phyloP scores from a whole-genome alignment of 2,113 vertebrate genomes.

The Mandrillus leucophaeus region DNA sequence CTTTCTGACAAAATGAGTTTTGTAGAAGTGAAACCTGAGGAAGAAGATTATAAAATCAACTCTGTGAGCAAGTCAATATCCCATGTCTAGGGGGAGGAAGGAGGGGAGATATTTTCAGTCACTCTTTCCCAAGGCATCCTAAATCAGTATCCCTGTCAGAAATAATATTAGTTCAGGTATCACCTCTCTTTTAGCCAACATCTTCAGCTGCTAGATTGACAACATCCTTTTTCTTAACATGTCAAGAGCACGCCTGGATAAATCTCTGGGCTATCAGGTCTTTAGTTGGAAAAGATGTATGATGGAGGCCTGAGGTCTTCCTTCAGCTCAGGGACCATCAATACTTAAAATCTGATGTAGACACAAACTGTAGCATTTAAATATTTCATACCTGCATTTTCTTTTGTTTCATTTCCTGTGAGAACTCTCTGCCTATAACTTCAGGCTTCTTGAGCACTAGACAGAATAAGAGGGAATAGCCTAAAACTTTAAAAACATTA shows the following conservation, averaged over 20 bases:
- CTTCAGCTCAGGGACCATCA: not conserved
- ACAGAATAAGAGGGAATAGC: not conserved
- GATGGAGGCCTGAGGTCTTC: not conserved
- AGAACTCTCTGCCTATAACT: not conserved
- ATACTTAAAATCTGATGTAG: not conserved
- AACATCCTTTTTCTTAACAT: not conserved
- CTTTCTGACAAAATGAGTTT: slow-evolving; percentile 9
- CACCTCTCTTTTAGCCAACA: not conserved
- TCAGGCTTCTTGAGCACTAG: not conserved
- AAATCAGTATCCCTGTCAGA: not conserved
- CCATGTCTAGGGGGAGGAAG: not conserved
- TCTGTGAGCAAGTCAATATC: not conserved
- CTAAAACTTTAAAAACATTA: not conserved
- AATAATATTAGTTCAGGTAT: not conserved
- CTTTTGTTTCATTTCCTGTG: not conserved
- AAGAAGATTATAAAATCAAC: slow-evolving; percentile 4
- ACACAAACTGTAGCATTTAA: not conserved
- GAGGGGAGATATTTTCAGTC: not conserved
- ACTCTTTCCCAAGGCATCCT: not conserved
- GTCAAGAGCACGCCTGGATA: not conserved
- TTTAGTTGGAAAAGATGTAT: not conserved
- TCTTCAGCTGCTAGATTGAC: slow-evolving; percentile 6
- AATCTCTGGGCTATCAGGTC: not conserved
- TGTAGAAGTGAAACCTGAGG: not conserved
- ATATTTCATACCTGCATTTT: not conserved